phyloP scores from a whole-genome alignment of 2,797 vertebrate genomes.

The Protosalanx chinensis region DNA sequence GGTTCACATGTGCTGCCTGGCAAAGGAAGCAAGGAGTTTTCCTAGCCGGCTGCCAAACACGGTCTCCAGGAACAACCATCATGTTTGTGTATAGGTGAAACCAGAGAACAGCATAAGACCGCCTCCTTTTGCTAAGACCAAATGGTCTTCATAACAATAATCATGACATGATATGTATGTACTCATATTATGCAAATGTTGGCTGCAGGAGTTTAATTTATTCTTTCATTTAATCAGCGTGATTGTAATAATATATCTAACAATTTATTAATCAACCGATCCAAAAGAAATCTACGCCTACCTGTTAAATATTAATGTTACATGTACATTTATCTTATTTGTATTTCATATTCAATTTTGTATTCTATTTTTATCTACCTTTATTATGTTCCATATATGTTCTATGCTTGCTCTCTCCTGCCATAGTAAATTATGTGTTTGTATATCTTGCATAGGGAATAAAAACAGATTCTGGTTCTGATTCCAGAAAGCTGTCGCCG shows the following conservation, averaged over 20 bases:
- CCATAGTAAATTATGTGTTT: too few species aligned
- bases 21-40: constrained; percentile 31
- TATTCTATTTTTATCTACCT: too few species aligned
- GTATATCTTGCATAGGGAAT: too few species aligned
- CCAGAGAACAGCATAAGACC: not conserved
- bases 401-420: too few species aligned
- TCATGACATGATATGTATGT: not conserved
- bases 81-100: constrained; percentile 29
- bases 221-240: not conserved
- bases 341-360: too few species aligned
- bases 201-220: too few species aligned
- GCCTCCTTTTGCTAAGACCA: too few species aligned
- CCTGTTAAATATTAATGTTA: too few species aligned
- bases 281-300: too few species aligned
- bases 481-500: constrained; percentile 25
- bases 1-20: constrained; percentile 28
- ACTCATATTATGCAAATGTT: not conserved
- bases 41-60: constrained; percentile 35
- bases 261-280: not conserved
- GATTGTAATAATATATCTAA: not conserved
- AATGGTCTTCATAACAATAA: not conserved
- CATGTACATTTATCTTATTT: too few species aligned
- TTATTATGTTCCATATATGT: too few species aligned
- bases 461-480: too few species aligned
- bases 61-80: constrained; percentile 23